A percentile compares a stretch with the other conserved stretches of the same genome.
Evolutionary conservation across 2,888 invertebrate genomes (phyloP).

Genomic region (Leptinotarsa rubiginosa): DNA sequence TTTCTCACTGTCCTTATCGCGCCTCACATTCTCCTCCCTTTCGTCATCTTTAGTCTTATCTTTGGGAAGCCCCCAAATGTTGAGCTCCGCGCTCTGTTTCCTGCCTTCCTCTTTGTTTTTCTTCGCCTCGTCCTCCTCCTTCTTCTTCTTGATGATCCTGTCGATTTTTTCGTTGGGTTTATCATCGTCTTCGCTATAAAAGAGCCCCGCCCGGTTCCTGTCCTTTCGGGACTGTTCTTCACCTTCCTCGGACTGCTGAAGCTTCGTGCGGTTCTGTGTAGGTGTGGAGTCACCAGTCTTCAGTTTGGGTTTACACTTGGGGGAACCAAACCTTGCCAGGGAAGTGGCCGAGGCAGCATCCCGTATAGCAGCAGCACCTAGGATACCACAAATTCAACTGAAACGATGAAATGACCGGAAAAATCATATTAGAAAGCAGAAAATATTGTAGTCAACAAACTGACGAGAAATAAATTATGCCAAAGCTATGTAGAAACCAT

Average conservation of each 20-base stretch:
- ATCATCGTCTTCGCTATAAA: constrained; percentile 55
- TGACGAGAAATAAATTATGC: no score
- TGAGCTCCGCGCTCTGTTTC: constrained; percentile 47
- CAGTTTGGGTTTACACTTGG: constrained; percentile 52
- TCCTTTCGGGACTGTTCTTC: constrained; percentile 38
- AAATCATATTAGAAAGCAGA: no score
- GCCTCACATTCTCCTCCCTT: constrained; percentile 49
- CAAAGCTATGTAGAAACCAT: no score
- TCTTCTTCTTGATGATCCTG: constrained; percentile 51
- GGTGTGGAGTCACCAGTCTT: constrained; percentile 39
- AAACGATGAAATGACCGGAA: no score
- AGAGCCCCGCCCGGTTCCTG: constrained; percentile 53
- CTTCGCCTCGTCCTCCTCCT: constrained; percentile 47
- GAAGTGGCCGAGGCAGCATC: constrained; percentile 55
- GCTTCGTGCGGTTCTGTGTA: background rate
- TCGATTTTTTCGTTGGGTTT: constrained; percentile 55
- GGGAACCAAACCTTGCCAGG: constrained; percentile 47
- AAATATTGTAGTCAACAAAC: no score
- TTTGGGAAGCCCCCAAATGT: constrained; percentile 49
- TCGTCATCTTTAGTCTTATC: constrained; percentile 55
- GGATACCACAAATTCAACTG: constrained; percentile 24
- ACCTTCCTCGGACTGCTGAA: constrained; percentile 18
- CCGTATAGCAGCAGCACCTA: constrained; percentile 69
- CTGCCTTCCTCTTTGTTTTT: constrained; percentile 41
- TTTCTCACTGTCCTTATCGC: background rate